These are phyloP conservation scores for Macrotus californicus DNA, from an alignment of 2,113 vertebrate genomes.

Conservation along the genomic window DNA sequence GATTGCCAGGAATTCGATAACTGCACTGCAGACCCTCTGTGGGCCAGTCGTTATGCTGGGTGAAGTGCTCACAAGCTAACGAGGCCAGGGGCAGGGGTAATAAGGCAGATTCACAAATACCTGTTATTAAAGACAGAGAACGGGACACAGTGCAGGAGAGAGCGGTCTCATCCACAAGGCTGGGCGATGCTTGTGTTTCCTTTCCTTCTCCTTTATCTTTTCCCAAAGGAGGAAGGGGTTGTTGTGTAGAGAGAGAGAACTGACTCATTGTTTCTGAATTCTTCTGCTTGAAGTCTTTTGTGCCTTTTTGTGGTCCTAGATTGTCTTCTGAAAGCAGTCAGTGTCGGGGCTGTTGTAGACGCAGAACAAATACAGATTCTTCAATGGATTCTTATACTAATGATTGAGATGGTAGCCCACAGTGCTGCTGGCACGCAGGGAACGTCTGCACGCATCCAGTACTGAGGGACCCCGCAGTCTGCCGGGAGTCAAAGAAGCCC, in stretches of 20 bases:
- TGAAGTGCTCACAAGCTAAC: not conserved
- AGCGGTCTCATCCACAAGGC: not conserved
- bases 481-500: conserved; percentile 17
- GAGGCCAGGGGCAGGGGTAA: not conserved
- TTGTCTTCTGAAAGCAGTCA: not conserved
- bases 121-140: not conserved
- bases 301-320: not conserved
- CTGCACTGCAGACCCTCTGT: not conserved
- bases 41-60: not conserved
- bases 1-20: not conserved
- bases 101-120: not conserved
- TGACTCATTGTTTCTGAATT: not conserved
- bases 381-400: not conserved
- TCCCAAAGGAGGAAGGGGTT: not conserved
- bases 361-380: not conserved
- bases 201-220: not conserved
- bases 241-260: not conserved
- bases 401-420: not conserved
- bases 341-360: not conserved
- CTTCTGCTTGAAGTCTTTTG: not conserved
- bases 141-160: not conserved
- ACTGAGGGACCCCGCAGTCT: not conserved
- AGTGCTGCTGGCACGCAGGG: not conserved
- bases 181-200: not conserved
- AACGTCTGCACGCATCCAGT: not conserved